Conservation (phyloP, 2,113 vertebrate genomes). For the Scomber colias region DNA sequence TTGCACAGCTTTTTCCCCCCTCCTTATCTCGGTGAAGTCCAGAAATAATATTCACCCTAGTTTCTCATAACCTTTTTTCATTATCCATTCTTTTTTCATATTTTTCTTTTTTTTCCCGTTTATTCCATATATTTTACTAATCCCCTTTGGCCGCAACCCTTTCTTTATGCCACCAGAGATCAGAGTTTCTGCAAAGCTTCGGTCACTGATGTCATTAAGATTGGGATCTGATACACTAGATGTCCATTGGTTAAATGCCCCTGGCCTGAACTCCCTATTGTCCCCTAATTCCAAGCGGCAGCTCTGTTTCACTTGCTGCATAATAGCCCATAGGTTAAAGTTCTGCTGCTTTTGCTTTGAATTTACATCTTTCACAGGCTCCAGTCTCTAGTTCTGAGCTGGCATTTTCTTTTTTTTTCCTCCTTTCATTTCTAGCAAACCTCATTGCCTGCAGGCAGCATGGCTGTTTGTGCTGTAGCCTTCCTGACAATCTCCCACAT, state of each 20-base stretch:
- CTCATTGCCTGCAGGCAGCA: conserved; percentile 70
- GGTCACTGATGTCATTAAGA: conserved; percentile 84
- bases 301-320: conserved; percentile 78
- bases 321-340: conserved; percentile 83
- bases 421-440: conserved; percentile 60
- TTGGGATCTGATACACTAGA: conserved; percentile 82
- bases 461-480: conserved; percentile 67
- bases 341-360: conserved; percentile 82
- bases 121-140: conserved; percentile 70
- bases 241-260: conserved; percentile 80
- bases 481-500: conserved; percentile 74
- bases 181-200: conserved; percentile 73
- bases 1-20: conserved; percentile 79
- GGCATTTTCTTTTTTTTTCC: conserved; percentile 59
- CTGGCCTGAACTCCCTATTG: conserved; percentile 78
- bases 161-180: conserved; percentile 81
- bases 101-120: conserved; percentile 41
- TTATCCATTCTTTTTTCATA: conserved; percentile 69
- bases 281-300: conserved; percentile 82
- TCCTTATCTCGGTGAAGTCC: conserved; percentile 69
- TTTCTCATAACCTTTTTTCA: conserved; percentile 73
- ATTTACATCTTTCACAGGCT: conserved; percentile 81
- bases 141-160: conserved; percentile 67
- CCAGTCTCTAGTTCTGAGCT: conserved; percentile 61
- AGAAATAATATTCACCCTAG: conserved; percentile 68